Evolutionary conservation across 2,113 vertebrate genomes (phyloP).

Genomic region (Alexandromys fortis): DNA sequence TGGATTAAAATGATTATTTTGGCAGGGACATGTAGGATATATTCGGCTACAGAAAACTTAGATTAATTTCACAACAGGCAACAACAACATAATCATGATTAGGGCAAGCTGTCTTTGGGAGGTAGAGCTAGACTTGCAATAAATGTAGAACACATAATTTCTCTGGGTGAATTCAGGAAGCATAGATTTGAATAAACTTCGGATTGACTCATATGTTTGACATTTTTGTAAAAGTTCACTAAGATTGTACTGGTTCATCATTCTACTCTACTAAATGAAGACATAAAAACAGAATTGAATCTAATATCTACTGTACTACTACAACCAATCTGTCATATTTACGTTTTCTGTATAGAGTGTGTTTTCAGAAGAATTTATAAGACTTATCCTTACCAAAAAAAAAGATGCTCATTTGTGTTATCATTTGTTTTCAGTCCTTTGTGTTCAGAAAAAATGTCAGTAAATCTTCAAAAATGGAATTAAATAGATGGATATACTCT

Average conservation of each 20-base stretch:
- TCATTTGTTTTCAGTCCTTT: not conserved
- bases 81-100: not conserved
- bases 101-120: not conserved
- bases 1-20: not conserved
- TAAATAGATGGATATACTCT: not conserved
- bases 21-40: rapidly evolving
- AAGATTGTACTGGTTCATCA: not conserved
- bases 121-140: not conserved
- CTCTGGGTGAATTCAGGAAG: not conserved
- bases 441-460: not conserved
- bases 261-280: not conserved
- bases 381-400: not conserved
- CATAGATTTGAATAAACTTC: not conserved
- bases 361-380: not conserved
- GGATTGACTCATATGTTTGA: too few species aligned
- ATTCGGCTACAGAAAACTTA: not conserved
- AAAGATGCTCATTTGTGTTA: not conserved
- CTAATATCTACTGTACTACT: too few species aligned
- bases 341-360: not conserved
- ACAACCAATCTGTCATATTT: not conserved
- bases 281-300: not conserved
- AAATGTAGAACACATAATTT: not conserved
- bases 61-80: not conserved
- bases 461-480: not conserved
- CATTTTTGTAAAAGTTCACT: not conserved